Evolutionary conservation across 2,113 vertebrate genomes (phyloP), one percentile per base, ranked within the genome.

Genomic region (Anarrhichthys ocellatus): DNA sequence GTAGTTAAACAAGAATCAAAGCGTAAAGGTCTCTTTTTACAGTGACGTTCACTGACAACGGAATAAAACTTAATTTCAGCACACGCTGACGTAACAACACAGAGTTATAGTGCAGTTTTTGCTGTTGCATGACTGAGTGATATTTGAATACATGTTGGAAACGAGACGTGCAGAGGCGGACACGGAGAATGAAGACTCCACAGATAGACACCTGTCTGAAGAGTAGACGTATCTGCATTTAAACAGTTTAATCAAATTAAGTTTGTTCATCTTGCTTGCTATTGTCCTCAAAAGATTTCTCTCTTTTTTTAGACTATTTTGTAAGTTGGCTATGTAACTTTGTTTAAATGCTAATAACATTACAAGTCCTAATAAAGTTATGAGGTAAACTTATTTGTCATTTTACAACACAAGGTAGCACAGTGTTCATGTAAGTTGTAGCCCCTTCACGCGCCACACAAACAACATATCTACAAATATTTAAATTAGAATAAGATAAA

Each of bases 231-330:
- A 34, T 36, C 61, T 63, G 63, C 10, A 27, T 75, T 75, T 13
- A 38, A 64, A 65, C 46, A 15, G 9, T 54, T 52, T 72, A 1
- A 52, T 38, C 22, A 42, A 42, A 52, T 40, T 4, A 36, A 48
- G 64, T 6, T 40, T n/a, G 65, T 27, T 46, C 38, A 27, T 75
- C 13, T 18, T 32, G 11, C 56, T 50, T 40, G 10, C 56, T 52
- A 22, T 38, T n/a, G 0, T 13, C 59, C 36, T 54, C 11, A 46
- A 22, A 9, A 22, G 50, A 52, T 22, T 18, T 58, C 40, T 44
- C 8, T 50, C 38, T 42, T 17, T 54, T 50, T 44, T 52, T 42
- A 22, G 32, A 70, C 76, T 42, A n/a, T 80, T 80, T 54, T 5
- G 0, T 46, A 48, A 48, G 22, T 14, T n/a, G 27, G 10, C 0